Evolutionary conservation across 2,113 vertebrate genomes (phyloP).

Genomic region (Grammomys surdaster): DNA sequence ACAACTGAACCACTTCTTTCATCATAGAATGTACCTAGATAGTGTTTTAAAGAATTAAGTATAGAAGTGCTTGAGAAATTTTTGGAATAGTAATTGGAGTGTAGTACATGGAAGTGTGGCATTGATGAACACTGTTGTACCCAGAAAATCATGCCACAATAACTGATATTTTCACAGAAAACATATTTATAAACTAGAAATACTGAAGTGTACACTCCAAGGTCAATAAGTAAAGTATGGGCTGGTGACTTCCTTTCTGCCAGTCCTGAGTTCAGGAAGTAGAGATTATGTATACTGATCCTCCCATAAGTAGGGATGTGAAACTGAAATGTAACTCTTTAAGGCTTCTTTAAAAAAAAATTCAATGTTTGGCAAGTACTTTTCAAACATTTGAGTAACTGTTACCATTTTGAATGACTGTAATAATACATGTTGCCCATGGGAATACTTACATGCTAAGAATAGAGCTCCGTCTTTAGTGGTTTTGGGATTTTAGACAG

Average conservation of each 20-base stretch:
- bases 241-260: background rate
- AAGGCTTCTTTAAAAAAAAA: background rate
- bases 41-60: background rate
- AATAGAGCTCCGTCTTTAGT: background rate
- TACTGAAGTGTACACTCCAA: background rate
- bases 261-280: background rate
- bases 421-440: background rate
- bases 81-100: background rate
- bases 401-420: slow-evolving; percentile 1
- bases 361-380: background rate
- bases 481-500: background rate
- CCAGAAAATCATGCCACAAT: background rate
- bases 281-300: background rate
- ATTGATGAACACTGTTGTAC: background rate
- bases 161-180: background rate
- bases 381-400: slow-evolving; percentile 48
- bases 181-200: background rate
- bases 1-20: background rate
- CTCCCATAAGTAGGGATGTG: background rate
- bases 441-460: background rate
- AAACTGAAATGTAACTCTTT: background rate
- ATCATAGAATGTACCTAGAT: background rate
- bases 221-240: background rate
- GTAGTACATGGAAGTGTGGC: background rate
- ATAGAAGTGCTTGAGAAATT: background rate